Conservation (phyloP, 53 echinoderm and acorn worm species). For the Holothuria scabra region DNA sequence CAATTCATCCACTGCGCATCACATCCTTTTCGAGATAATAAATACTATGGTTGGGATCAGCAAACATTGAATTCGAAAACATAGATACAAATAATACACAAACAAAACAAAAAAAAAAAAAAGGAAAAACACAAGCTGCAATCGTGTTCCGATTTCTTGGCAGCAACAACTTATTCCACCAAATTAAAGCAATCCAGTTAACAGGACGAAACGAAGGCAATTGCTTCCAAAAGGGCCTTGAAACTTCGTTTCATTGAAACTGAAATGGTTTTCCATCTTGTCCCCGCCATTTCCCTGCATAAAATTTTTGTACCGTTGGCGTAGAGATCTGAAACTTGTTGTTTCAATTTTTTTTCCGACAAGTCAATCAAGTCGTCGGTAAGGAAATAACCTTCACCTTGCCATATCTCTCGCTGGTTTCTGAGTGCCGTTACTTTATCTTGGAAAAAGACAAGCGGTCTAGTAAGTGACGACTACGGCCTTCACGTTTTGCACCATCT, state of each 20-base stretch:
- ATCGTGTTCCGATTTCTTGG: not conserved
- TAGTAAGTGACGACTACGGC: not conserved
- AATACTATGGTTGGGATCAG: too few relatives aligned
- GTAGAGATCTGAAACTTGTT: not conserved
- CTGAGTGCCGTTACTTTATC: not conserved
- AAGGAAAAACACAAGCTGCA: conserved; percentile 17
- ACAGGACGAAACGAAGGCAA: too few relatives aligned
- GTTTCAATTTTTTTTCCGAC: not conserved
- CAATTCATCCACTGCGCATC: too few relatives aligned
- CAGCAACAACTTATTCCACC: conserved; percentile 1
- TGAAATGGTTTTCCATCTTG: not conserved
- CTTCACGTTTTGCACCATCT: conserved; percentile 28
- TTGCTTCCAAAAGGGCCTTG: too few relatives aligned
- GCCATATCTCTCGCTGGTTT: not conserved
- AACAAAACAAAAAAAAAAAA: too few relatives aligned
- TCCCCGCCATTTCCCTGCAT: conserved; percentile 15
- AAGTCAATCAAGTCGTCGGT: not conserved
- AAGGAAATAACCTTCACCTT: not conserved
- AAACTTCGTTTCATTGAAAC: not conserved
- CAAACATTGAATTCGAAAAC: too few relatives aligned
- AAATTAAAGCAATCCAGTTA: not conserved
- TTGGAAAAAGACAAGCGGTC: not conserved
- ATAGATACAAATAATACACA: not conserved
- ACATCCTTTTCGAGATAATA: too few relatives aligned
- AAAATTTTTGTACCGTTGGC: not conserved